Evolutionary conservation across 2,797 vertebrate species (phyloP).

Genomic region (Pangasius larnaudii): DNA sequence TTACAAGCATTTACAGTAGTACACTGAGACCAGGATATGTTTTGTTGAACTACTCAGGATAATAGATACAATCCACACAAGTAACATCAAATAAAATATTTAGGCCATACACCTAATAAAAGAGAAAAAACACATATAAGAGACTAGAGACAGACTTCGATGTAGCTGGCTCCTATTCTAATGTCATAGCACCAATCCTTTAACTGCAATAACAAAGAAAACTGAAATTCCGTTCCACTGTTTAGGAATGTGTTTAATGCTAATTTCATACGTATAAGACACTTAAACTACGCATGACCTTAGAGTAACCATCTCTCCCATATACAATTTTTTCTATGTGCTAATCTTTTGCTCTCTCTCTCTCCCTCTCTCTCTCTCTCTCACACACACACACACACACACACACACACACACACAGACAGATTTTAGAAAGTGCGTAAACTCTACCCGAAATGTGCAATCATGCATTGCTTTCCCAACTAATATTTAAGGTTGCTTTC

Average conservation of each 20-base stretch:
- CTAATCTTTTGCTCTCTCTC: slow-evolving; percentile 59
- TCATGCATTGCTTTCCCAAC: slow-evolving; percentile 58
- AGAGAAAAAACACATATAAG: not conserved
- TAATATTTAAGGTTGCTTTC: slow-evolving; percentile 49
- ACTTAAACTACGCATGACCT: slow-evolving; percentile 23
- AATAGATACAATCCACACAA: slow-evolving; percentile 14
- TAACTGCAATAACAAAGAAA: slow-evolving; percentile 31
- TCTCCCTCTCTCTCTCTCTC: slow-evolving; percentile 42
- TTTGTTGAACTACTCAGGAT: slow-evolving; percentile 21
- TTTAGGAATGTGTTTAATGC: slow-evolving; percentile 30
- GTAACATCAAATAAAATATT: not conserved
- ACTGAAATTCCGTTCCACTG: slow-evolving; percentile 7
- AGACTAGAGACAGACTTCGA: slow-evolving; percentile 24
- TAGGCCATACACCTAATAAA: not conserved
- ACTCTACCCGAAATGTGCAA: slow-evolving; percentile 62
- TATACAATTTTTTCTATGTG: slow-evolving; percentile 35
- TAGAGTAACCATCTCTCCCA: slow-evolving; percentile 25
- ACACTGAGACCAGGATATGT: slow-evolving; percentile 30
- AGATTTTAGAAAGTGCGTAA: slow-evolving; percentile 60
- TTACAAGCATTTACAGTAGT: slow-evolving; percentile 22
- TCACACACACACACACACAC: not conserved
- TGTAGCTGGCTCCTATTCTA: slow-evolving; percentile 48
- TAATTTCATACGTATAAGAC: slow-evolving; percentile 33
- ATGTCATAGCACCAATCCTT: slow-evolving; percentile 43
- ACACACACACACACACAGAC: slow-evolving; percentile 12